Evolutionary conservation across 2,888 invertebrate species (phyloP).

Genomic region (Cylloceria caligata): DNA sequence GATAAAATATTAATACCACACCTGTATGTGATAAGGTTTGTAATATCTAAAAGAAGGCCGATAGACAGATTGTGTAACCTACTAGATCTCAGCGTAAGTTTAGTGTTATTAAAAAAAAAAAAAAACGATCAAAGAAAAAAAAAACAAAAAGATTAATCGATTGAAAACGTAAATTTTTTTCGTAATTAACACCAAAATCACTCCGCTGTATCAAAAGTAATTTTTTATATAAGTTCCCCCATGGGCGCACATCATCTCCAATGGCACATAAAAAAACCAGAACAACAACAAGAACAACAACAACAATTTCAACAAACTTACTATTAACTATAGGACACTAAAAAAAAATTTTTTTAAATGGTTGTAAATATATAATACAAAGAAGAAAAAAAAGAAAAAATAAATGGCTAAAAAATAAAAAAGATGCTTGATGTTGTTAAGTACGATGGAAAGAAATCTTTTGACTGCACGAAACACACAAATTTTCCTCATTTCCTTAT

Average conservation of each 20-base stretch:
- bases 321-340: slow-evolving; percentile 74
- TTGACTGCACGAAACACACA: slow-evolving; percentile 72
- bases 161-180: slow-evolving; percentile 68
- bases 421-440: slow-evolving; percentile 81
- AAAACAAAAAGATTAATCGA: slow-evolving; percentile 35
- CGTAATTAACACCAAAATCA: slow-evolving; percentile 84
- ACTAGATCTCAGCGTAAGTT: slow-evolving; percentile 83
- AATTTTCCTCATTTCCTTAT: slow-evolving; percentile 69
- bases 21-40: slow-evolving; percentile 82
- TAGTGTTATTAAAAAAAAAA: slow-evolving; percentile 73
- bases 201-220: slow-evolving; percentile 82
- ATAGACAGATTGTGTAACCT: slow-evolving; percentile 81
- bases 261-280: slow-evolving; percentile 77
- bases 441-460: slow-evolving; percentile 76
- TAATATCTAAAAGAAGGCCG: slow-evolving; percentile 80
- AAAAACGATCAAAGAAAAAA: slow-evolving; percentile 66
- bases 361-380: slow-evolving; percentile 83
- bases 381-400: slow-evolving; percentile 76
- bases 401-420: slow-evolving; percentile 79
- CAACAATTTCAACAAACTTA: slow-evolving; percentile 72
- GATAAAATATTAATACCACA: slow-evolving; percentile 72
- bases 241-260: slow-evolving; percentile 83
- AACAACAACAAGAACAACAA: slow-evolving; percentile 52
- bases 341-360: slow-evolving; percentile 74
- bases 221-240: slow-evolving; percentile 83